Evolutionary conservation across 2,113 vertebrate species (phyloP), one percentile per base, ranked within the genome.

Genomic region (Aix galericulata): DNA sequence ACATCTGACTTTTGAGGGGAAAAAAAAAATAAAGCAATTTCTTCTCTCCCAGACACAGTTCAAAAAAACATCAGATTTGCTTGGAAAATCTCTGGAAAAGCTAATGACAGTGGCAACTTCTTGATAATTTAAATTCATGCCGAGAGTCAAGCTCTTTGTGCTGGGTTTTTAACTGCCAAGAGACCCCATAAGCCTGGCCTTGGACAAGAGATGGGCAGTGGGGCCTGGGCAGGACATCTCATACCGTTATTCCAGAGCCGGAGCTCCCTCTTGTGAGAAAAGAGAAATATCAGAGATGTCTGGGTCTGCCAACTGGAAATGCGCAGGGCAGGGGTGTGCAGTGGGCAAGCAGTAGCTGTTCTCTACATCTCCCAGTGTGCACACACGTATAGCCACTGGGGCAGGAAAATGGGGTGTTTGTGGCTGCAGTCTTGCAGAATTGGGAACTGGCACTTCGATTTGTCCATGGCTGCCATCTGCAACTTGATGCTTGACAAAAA

Each of bases 191-290:
- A 80, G 7, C 20, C 48, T 9, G 26, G 34, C 29, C 63, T 82
- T 48, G 34, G 55, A 26, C 17, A 53, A 66, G 75, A 80, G 34
- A 42, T 12, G 40, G 31, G 27, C 0, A 36, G 58, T 38, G 81
- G 59, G 22, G 42, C 31, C 53, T 69, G 60, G 26, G 36, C 52
- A 72, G 44, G 17, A 84, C 2, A 6, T 59, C 69, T 46, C 22
- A 4, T 66, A 20, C 0, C 0, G 0, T 56, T 88, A 31, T 77
- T n/a, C 81, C 92, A 89, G 93, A 96, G 79, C 81, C 9, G 2
- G 95, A 95, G 97, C 96, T 97, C 96, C 96, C 96, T 95, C 96
- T 97, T 94, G 96, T 95, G 97, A 94, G 63, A 78, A 93, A 88
- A 96, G 38, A 60, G 27, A 82, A 90, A 63, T 63, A 86, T 18